Conservation (phyloP, 1,140 invertebrate species). For the Camponotus vicinus region DNA sequence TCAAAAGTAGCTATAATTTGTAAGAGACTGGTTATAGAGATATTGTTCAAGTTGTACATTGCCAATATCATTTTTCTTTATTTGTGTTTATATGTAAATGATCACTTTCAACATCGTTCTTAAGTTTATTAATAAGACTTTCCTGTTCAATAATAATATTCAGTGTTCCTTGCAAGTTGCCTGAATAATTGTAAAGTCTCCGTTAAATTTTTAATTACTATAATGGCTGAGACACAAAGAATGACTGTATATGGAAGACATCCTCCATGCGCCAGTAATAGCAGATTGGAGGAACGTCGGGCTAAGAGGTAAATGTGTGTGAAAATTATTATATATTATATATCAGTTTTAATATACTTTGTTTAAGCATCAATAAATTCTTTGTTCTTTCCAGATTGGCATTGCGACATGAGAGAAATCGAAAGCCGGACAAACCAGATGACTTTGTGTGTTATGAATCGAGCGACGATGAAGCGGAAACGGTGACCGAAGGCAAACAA, state of each 20-base stretch:
- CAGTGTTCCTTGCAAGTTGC: conserved; percentile 54
- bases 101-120: neutral
- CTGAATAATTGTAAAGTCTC: conserved; percentile 25
- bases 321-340: neutral
- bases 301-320: conserved; percentile 86
- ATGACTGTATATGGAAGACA: conserved; percentile 88
- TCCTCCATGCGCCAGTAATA: conserved; percentile 90
- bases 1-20: neutral
- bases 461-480: conserved; percentile 94
- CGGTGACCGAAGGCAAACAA: conserved; percentile 89
- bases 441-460: conserved; percentile 96
- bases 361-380: neutral
- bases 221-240: conserved; percentile 87
- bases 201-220: conserved; percentile 46
- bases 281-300: conserved; percentile 91
- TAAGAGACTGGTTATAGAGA: conserved; percentile 12
- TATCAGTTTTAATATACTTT: neutral
- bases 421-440: conserved; percentile 94
- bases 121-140: neutral
- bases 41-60: neutral
- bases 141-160: conserved; percentile 34
- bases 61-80: neutral
- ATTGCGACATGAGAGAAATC: conserved; percentile 88
- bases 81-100: neutral
- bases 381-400: conserved; percentile 75